phyloP scores from a whole-genome alignment of 2,888 invertebrate genomes.

The Cosmia trapezina region DNA sequence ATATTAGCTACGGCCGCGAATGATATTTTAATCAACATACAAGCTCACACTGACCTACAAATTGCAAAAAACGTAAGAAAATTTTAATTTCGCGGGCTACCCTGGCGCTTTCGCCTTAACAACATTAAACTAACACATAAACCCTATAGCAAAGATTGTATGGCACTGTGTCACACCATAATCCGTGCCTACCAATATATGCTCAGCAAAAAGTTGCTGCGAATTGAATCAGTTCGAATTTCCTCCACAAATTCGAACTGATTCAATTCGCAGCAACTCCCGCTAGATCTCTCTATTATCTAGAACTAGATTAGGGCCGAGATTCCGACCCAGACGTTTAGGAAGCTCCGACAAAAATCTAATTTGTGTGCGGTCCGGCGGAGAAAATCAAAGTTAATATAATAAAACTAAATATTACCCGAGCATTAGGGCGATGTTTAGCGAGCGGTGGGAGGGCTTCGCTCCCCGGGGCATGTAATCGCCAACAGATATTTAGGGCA shows the following conservation, averaged over 20 bases:
- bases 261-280: constrained; percentile 21
- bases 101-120: too few species aligned
- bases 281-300: constrained; percentile 6
- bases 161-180: neutral
- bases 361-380: constrained; percentile 38
- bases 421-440: constrained; percentile 24
- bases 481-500: constrained; percentile 46
- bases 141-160: too few species aligned
- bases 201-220: neutral
- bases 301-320: constrained; percentile 19
- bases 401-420: constrained; percentile 55
- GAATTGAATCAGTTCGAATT: too few species aligned
- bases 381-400: constrained; percentile 28
- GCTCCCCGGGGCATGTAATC: constrained; percentile 29
- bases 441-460: neutral
- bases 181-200: neutral
- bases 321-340: constrained; percentile 17
- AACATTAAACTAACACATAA: too few species aligned
- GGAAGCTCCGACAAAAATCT: constrained; percentile 15
- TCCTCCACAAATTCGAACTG: neutral
- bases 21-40: too few species aligned
- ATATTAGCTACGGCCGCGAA: too few species aligned
- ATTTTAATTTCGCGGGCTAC: too few species aligned
- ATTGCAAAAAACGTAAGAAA: too few species aligned
- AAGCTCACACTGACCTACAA: too few species aligned